Percentiles rank a stretch among this genome's conserved stretches.
Evolutionary conservation across 1,140 invertebrate genomes (phyloP).

Genomic region (Anastrepha ludens): DNA sequence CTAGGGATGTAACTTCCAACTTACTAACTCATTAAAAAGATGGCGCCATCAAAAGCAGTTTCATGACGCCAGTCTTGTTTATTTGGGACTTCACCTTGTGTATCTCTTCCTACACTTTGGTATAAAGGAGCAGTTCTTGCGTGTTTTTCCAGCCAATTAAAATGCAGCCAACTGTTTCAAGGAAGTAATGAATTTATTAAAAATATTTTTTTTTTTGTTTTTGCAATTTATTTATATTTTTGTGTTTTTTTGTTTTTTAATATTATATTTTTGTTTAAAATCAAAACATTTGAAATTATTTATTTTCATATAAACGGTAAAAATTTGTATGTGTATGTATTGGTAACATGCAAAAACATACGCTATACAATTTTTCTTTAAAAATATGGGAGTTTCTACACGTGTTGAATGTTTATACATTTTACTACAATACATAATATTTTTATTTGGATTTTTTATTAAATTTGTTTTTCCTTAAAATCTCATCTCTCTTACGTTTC

Average conservation of each 20-base stretch:
- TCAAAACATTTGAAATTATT: constrained; percentile 3
- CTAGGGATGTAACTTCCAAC: no score
- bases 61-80: no score
- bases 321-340: constrained; percentile 29
- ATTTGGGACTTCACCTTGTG: no score
- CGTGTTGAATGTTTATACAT: constrained; percentile 21
- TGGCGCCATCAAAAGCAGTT: no score
- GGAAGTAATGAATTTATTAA: constrained; percentile 33
- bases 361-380: constrained; percentile 30
- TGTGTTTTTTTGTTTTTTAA: neutral
- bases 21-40: no score
- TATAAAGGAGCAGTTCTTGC: no score
- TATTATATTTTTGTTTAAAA: neutral
- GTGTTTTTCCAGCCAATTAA: no score
- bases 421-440: constrained; percentile 5
- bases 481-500: neutral
- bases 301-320: constrained; percentile 19
- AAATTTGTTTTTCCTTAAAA: constrained; percentile 3
- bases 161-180: neutral
- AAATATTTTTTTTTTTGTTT: neutral
- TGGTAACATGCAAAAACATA: constrained; percentile 42
- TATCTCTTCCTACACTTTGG: no score
- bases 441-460: neutral
- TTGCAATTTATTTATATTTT: neutral
- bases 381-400: constrained; percentile 48